phyloP scores from a whole-genome alignment of 2,888 invertebrate species.

The Mythimna albipuncta region DNA sequence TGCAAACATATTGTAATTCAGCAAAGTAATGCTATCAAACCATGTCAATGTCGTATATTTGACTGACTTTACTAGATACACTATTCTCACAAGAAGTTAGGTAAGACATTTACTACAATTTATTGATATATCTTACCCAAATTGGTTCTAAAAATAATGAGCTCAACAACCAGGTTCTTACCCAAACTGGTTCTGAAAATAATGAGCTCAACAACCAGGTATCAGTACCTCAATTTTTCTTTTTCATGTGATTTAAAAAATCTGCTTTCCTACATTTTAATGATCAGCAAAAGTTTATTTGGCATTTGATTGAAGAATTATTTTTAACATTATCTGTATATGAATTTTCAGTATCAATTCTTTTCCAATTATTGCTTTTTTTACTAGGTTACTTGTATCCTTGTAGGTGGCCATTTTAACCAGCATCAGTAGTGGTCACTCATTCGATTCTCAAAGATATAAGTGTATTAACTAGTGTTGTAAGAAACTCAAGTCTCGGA shows the following conservation, averaged over 20 bases:
- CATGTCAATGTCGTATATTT: slow-evolving; percentile 31
- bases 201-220: not conserved
- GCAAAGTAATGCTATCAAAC: slow-evolving; percentile 18
- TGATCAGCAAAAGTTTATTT: too few relatives aligned
- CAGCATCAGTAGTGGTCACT: too few relatives aligned
- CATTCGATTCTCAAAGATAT: too few relatives aligned
- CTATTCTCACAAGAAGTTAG: slow-evolving; percentile 6
- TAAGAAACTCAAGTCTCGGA: too few relatives aligned
- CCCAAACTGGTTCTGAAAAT: slow-evolving; percentile 10
- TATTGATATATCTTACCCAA: not conserved
- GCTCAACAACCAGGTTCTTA: not conserved
- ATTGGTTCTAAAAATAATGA: slow-evolving; percentile 13
- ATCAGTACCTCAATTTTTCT: not conserved
- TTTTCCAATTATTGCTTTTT: too few relatives aligned
- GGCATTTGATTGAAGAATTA: too few relatives aligned
- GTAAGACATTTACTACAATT: slow-evolving; percentile 20
- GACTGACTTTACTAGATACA: slow-evolving; percentile 4
- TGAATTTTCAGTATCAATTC: too few relatives aligned
- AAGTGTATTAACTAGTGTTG: too few relatives aligned
- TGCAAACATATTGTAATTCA: slow-evolving; percentile 8
- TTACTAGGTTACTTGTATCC: too few relatives aligned
- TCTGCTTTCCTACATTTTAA: too few relatives aligned
- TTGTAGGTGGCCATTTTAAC: too few relatives aligned
- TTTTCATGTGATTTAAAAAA: not conserved
- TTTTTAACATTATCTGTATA: too few relatives aligned